Evolutionary conservation across 1,140 invertebrate species (phyloP).

Genomic region (Ceratosolen fusciceps): DNA sequence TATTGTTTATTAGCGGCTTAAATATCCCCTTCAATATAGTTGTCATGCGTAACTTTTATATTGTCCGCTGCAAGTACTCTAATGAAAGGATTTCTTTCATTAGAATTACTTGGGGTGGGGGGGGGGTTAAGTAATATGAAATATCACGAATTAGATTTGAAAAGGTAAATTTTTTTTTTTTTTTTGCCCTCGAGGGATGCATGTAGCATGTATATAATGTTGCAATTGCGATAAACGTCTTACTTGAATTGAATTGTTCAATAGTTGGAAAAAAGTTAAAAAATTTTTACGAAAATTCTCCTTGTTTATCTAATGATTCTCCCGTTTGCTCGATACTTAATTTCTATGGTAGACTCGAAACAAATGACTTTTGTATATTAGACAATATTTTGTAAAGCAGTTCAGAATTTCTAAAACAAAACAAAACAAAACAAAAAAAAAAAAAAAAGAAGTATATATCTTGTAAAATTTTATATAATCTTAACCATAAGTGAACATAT

Average conservation of each 20-base stretch:
- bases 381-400: conserved; percentile 2
- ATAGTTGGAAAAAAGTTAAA: conserved; percentile 15
- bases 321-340: conserved; percentile 18
- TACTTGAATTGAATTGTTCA: conserved; percentile 14
- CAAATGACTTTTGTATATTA: conserved; percentile 26
- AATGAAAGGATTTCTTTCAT: background rate
- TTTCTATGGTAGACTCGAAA: conserved; percentile 15
- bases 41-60: too few species aligned
- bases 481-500: conserved; percentile 25
- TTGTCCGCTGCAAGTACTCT: too few species aligned
- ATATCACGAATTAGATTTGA: background rate
- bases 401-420: conserved; percentile 16
- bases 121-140: too few species aligned
- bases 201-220: conserved; percentile 32
- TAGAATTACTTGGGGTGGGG: background rate
- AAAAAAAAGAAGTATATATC: background rate
- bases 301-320: conserved; percentile 4
- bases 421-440: too few species aligned
- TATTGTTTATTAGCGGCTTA: too few species aligned
- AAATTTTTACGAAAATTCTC: conserved; percentile 17
- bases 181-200: too few species aligned
- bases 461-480: conserved; percentile 36
- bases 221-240: conserved; percentile 3
- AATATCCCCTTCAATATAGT: too few species aligned
- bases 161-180: conserved; percentile 12